Base-by-base conservation (phyloP, 2,888 invertebrate genomes). In the Scaptomyza flava region DNA sequence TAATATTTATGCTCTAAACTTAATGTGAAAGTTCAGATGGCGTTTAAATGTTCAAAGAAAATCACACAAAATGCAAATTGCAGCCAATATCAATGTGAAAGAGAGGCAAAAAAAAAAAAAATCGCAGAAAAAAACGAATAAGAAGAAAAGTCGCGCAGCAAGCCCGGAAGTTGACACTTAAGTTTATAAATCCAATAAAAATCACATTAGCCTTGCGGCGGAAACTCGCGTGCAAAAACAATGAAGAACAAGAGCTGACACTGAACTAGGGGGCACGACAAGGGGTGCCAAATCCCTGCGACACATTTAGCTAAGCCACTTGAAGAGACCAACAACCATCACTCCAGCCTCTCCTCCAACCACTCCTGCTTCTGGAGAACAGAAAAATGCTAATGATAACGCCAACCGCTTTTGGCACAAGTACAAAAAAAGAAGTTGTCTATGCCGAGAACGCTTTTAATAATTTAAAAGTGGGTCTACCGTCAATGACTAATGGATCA, bases 171-270 rank as follows among this genome's bases (percentile, higher is more conserved):
- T 84, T 87, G 73, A 70, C 79, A 73, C 85, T 82, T 70, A 79
- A 87, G 85, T 81, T 81, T 87, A 72, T 76, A 86, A 86, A 86
- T 87, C 82, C 86, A 88, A 87, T 88, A 88, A 88, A 88, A 84
- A 85, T 74, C 87, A 74, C 82, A 87, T 87, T 88, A 89, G 78
- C 69, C 77, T 62, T 56, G 76, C 84, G 77, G 79, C 76, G 75
- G 77, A 84, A 79, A 71, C 62, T 77, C 60, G 78, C 72, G 70
- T 64, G 66, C 77, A 77, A 80, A 74, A 80, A 77, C 72, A 70
- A 77, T 69, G 74, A 66, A 50, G 69, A 69, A 69, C 74, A 73
- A 74, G 69, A 77, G 67, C 51, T 61, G 77, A 69, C 69, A 81
- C 79, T 72, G 64, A 77, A 65, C 60, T 57, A 12, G 42, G 36